phyloP scores from a whole-genome alignment of 2,888 invertebrate genomes.

The Bursaphelenchus okinawaensis region DNA sequence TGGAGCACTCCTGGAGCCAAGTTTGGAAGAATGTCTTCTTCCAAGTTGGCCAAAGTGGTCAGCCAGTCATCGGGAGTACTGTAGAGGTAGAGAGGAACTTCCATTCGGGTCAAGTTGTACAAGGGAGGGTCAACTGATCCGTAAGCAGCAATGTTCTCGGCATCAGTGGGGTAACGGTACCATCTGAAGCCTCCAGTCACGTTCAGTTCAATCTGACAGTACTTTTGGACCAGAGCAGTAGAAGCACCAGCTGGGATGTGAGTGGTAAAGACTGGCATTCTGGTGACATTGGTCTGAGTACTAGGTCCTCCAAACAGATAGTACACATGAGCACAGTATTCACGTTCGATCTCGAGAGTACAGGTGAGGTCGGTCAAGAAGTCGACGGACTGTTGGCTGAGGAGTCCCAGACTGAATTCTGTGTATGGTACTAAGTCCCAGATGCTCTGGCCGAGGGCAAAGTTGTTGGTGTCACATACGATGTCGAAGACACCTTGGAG shows the following conservation, averaged over 20 bases:
- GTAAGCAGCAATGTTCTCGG: background rate
- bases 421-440: background rate
- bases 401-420: background rate
- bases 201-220: background rate
- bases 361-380: background rate
- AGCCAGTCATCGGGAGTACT: background rate
- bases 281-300: constrained; percentile 38
- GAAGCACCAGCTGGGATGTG: constrained; percentile 59
- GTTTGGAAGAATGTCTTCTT: background rate
- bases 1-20: background rate
- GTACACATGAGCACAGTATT: constrained; percentile 69
- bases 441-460: background rate
- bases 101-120: background rate
- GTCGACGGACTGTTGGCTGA: background rate
- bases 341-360: constrained; percentile 61
- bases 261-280: constrained; percentile 59
- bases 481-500: background rate
- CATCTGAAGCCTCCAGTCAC: background rate
- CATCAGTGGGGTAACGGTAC: background rate
- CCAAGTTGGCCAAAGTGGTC: background rate
- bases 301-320: constrained; percentile 69
- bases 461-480: background rate
- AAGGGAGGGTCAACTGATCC: background rate
- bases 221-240: constrained; percentile 47
- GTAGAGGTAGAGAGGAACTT: background rate